Percentiles rank a stretch among this genome's conserved stretches.
Evolutionary conservation across 2,797 vertebrate genomes (phyloP).

Genomic region (Pseudomugil tenellus): DNA sequence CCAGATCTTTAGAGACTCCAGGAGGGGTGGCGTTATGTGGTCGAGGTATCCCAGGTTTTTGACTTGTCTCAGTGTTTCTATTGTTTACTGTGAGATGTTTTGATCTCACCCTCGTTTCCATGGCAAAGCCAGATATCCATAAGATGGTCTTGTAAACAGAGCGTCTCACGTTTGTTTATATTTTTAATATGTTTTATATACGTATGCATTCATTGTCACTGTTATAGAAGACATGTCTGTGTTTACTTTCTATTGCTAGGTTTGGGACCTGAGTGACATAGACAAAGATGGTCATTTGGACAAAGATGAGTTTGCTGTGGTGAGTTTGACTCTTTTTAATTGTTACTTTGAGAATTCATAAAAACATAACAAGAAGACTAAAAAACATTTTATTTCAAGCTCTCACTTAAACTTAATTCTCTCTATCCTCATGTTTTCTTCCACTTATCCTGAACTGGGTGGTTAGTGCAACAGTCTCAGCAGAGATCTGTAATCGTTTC

Average conservation of each 20-base stretch:
- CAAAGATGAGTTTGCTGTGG: constrained; percentile 97
- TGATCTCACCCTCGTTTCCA: not conserved
- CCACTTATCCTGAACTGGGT: not conserved
- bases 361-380: not conserved
- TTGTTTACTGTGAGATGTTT: too few relatives aligned
- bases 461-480: too few relatives aligned
- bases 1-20: not conserved
- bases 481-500: not conserved
- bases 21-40: not conserved
- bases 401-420: too few relatives aligned
- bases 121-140: not conserved
- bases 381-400: too few relatives aligned
- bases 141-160: not conserved
- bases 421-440: too few relatives aligned
- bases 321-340: constrained; percentile 65
- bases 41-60: not conserved
- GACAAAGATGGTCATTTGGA: constrained; percentile 98
- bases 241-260: constrained; percentile 74
- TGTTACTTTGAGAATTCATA: constrained; percentile 1
- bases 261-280: constrained; percentile 99
- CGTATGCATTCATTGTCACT: not conserved
- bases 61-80: not conserved
- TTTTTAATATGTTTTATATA: not conserved
- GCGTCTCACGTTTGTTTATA: not conserved
- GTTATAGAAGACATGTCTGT: not conserved